Conservation (phyloP, 1,140 invertebrate genomes). For the Camponotus floridanus region DNA sequence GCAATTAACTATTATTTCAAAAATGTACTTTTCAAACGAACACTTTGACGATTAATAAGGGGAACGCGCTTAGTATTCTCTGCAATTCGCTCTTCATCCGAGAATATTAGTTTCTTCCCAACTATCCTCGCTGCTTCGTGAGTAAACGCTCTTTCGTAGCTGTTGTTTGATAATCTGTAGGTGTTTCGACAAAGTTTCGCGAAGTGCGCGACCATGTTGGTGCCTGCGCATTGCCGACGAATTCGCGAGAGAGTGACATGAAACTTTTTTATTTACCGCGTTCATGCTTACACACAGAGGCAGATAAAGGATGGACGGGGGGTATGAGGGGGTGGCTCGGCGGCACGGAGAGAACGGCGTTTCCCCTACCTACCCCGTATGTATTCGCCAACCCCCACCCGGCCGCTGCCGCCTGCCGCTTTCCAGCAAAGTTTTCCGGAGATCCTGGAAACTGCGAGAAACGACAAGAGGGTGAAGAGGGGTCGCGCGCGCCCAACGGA, state of each 20-base stretch:
- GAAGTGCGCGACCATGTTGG: constrained; percentile 78
- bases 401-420: constrained; percentile 71
- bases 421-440: constrained; percentile 79
- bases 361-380: constrained; percentile 66
- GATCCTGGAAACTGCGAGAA: constrained; percentile 74
- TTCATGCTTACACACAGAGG: constrained; percentile 71
- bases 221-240: constrained; percentile 74
- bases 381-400: constrained; percentile 66
- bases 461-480: constrained; percentile 45
- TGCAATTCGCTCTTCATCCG: constrained; percentile 13
- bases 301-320: constrained; percentile 56
- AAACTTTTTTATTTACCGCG: constrained; percentile 84
- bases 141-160: constrained; percentile 62
- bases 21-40: not conserved
- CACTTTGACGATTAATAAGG: not conserved
- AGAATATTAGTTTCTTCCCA: constrained; percentile 60
- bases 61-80: constrained; percentile 17
- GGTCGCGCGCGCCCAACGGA: constrained; percentile 57
- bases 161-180: constrained; percentile 68
- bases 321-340: constrained; percentile 1
- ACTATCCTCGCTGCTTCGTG: constrained; percentile 5
- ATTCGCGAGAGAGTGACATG: constrained; percentile 73
- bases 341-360: constrained; percentile 55
- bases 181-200: constrained; percentile 72
- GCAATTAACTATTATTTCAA: not conserved